These are phyloP conservation scores for Agelastica alni DNA, from an alignment of 2,888 invertebrate species.

Conservation along the genomic window DNA sequence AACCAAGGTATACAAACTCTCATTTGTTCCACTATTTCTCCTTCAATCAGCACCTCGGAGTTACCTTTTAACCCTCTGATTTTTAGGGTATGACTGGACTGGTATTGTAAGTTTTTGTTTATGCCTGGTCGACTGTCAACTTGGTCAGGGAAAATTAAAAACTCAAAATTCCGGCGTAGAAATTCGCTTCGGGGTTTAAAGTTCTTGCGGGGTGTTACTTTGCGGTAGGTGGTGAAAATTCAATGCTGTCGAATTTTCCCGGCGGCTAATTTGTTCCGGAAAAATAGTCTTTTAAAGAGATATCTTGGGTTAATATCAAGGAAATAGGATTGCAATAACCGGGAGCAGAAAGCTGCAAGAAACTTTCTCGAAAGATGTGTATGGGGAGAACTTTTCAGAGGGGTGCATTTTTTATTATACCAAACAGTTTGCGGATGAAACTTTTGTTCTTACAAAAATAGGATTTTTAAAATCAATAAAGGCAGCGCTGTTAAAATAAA, in stretches of 20 bases:
- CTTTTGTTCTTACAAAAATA: constrained; percentile 9
- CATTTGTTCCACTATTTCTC: no score
- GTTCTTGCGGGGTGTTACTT: no score
- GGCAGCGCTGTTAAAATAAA: constrained; percentile 1
- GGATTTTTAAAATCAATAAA: constrained; percentile 12
- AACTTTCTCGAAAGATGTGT: constrained; percentile 10
- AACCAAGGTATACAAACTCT: no score
- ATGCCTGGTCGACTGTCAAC: no score
- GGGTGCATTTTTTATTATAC: constrained; percentile 15
- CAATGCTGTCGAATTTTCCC: neutral
- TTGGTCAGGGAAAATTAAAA: no score
- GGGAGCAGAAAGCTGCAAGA: constrained; percentile 1
- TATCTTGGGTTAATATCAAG: constrained; percentile 10
- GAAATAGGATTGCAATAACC: constrained; percentile 14
- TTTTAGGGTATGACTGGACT: no score
- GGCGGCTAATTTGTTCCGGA: constrained; percentile 1
- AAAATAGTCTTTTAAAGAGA: constrained; percentile 7
- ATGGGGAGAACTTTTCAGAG: constrained; percentile 10
- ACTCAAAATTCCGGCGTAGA: no score
- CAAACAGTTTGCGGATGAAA: constrained; percentile 12
- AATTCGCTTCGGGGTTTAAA: no score
- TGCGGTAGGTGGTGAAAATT: no score
- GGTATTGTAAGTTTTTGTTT: no score
- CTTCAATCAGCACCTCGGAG: no score
- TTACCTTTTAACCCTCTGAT: no score